Percentiles rank a stretch among this genome's conserved stretches.
Evolutionary conservation across 2,888 invertebrate species (phyloP).

Genomic region (Thecophora atra): DNA sequence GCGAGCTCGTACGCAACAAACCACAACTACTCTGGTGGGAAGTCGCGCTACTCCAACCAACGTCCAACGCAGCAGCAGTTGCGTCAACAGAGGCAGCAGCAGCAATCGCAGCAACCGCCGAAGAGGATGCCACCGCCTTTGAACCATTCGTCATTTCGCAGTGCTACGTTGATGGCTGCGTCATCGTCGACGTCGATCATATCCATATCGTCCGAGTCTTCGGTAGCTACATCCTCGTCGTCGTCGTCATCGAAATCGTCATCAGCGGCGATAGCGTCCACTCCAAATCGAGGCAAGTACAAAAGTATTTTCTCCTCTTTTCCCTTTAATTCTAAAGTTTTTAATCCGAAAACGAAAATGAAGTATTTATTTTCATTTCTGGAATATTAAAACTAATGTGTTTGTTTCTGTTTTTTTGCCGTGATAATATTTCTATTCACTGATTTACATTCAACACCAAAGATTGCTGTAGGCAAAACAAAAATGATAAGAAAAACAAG

Average conservation of each 20-base stretch:
- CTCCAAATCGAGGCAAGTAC: constrained; percentile 46
- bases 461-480: constrained; percentile 39
- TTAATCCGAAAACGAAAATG: too few relatives aligned
- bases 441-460: constrained; percentile 19
- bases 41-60: constrained; percentile 42
- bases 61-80: constrained; percentile 45
- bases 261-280: constrained; percentile 44
- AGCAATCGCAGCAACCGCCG: constrained; percentile 42
- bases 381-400: neutral
- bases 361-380: constrained; percentile 2
- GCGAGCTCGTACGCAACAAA: constrained; percentile 22
- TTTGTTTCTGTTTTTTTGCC: neutral
- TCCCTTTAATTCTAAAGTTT: neutral
- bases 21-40: constrained; percentile 33
- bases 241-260: constrained; percentile 45
- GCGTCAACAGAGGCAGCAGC: constrained; percentile 49
- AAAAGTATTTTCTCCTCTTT: neutral
- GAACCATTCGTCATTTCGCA: constrained; percentile 35
- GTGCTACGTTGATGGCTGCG: constrained; percentile 53
- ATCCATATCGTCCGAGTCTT: constrained; percentile 63
- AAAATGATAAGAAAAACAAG: constrained; percentile 39
- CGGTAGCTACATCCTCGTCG: constrained; percentile 51
- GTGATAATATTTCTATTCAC: constrained; percentile 3
- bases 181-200: constrained; percentile 60
- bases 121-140: constrained; percentile 32